phyloP scores from a whole-genome alignment of 2,113 vertebrate genomes.

The Dipodomys ordii region DNA sequence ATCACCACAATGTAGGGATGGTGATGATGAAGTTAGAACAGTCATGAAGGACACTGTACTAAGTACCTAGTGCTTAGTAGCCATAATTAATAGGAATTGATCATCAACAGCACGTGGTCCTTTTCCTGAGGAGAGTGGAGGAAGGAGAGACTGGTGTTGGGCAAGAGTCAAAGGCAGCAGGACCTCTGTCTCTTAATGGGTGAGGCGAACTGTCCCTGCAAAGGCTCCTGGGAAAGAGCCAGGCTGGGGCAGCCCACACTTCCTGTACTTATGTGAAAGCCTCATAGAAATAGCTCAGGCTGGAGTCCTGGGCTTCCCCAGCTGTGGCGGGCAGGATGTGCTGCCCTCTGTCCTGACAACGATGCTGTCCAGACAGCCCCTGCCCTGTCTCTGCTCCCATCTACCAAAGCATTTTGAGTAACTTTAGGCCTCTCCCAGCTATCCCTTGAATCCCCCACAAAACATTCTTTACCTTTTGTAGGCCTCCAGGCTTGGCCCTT shows the following conservation, averaged over 20 bases:
- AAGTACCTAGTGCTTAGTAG: background rate
- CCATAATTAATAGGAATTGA: background rate
- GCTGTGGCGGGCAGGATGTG: background rate
- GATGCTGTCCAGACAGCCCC: too few species aligned
- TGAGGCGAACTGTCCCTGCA: background rate
- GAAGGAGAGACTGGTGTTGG: background rate
- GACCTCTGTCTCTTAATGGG: background rate
- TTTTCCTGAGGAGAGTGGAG: background rate
- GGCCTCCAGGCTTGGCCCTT: background rate
- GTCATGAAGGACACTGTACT: background rate
- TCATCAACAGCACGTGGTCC: background rate
- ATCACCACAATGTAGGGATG: background rate
- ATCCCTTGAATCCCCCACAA: background rate
- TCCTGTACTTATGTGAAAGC: background rate
- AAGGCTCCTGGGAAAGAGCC: background rate
- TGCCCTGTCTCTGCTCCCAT: too few species aligned
- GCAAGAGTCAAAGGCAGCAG: background rate
- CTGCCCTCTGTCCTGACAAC: background rate
- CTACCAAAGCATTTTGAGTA: too few species aligned
- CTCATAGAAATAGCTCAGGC: background rate
- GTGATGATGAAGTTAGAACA: background rate
- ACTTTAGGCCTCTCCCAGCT: background rate
- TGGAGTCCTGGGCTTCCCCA: too few species aligned
- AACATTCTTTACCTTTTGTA: background rate
- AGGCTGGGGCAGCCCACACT: background rate